Evolutionary conservation across 2,113 vertebrate genomes (phyloP).

Genomic region (Platysteira castanea): DNA sequence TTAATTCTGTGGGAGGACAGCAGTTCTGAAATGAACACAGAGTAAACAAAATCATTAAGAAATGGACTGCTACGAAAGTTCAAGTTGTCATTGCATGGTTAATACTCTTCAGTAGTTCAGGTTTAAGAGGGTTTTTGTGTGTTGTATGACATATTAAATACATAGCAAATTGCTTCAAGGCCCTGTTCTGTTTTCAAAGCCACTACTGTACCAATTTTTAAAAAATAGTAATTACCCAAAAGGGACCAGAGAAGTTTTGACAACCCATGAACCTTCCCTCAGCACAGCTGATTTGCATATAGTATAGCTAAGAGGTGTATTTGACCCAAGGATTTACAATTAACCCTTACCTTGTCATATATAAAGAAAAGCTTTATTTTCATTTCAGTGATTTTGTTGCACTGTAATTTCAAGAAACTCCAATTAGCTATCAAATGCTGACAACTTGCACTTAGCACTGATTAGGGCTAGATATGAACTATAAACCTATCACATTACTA

Average conservation of each 20-base stretch:
- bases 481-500: constrained; percentile 22
- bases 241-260: not conserved
- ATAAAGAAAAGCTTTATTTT: constrained; percentile 15
- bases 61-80: not conserved
- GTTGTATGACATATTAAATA: not conserved
- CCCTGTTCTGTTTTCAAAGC: not conserved
- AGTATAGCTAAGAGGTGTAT: not conserved
- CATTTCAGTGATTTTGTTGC: not conserved
- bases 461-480: constrained; percentile 39
- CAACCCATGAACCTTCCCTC: not conserved
- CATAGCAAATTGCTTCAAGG: not conserved
- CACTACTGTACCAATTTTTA: not conserved
- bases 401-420: constrained; percentile 2
- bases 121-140: not conserved
- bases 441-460: constrained; percentile 18
- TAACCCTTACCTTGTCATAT: not conserved
- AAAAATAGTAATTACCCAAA: not conserved
- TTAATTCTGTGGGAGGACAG: constrained; percentile 36
- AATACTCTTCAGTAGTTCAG: not conserved
- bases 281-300: not conserved
- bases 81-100: not conserved
- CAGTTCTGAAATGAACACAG: not conserved
- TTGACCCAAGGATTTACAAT: not conserved
- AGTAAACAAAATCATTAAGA: constrained; percentile 28
- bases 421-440: constrained; percentile 27